phyloP scores from a whole-genome alignment of 2,888 invertebrate species.

The Meandrusa payeni region DNA sequence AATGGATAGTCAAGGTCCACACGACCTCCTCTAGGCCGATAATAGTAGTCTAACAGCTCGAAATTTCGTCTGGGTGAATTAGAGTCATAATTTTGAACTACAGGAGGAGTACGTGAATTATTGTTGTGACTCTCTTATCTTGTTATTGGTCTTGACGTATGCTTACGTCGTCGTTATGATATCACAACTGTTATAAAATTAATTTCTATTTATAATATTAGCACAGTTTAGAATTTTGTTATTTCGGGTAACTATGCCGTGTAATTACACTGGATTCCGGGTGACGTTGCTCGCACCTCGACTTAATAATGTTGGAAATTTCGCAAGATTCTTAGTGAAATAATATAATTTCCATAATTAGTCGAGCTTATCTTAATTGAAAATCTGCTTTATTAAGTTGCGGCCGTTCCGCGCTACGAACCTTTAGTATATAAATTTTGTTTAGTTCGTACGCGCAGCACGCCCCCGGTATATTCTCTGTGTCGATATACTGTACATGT shows the following conservation, averaged over 20 bases:
- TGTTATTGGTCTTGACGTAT: too few relatives aligned
- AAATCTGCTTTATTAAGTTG: conserved; percentile 19
- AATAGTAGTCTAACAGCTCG: too few relatives aligned
- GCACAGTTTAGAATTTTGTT: too few relatives aligned
- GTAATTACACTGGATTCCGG: conserved; percentile 2
- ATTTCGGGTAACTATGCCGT: not conserved
- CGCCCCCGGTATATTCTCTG: not conserved
- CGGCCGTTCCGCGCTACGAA: conserved; percentile 4
- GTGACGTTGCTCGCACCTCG: conserved; percentile 1
- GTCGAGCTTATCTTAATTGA: conserved; percentile 23
- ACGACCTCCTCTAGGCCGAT: too few relatives aligned
- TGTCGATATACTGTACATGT: not conserved
- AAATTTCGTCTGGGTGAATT: too few relatives aligned
- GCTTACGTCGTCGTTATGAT: too few relatives aligned
- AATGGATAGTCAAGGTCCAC: too few relatives aligned
- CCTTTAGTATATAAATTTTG: conserved; percentile 13
- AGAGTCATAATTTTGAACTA: too few relatives aligned
- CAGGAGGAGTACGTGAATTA: too few relatives aligned
- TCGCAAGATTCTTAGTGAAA: conserved; percentile 16
- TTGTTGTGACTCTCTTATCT: too few relatives aligned
- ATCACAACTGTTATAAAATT: too few relatives aligned
- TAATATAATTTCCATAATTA: conserved; percentile 24
- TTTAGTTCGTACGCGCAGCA: not conserved
- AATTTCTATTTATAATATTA: too few relatives aligned
- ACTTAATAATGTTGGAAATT: conserved; percentile 7